phyloP scores from a whole-genome alignment of 2,113 vertebrate genomes.

The Sphyrna mokarran region DNA sequence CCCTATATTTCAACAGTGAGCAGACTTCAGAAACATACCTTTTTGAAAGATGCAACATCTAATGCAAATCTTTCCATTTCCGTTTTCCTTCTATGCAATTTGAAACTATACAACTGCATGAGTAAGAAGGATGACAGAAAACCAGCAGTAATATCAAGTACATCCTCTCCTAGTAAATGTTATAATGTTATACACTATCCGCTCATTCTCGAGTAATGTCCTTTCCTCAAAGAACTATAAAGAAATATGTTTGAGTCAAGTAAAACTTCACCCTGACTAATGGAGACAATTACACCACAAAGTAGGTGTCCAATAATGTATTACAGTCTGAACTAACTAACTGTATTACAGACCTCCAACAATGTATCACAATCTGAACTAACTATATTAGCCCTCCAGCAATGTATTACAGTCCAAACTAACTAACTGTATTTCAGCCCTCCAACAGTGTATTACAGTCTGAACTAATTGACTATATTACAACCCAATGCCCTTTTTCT shows the following conservation, averaged over 20 bases:
- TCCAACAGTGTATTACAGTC: neutral
- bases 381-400: no score
- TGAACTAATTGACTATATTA: neutral
- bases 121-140: neutral
- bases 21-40: neutral
- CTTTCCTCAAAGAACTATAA: neutral
- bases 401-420: no score
- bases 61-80: neutral
- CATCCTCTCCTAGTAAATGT: neutral
- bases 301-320: no score
- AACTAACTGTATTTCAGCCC: no score
- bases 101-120: neutral
- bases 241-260: neutral
- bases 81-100: neutral
- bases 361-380: no score
- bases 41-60: neutral
- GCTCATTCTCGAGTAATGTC: neutral
- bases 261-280: neutral
- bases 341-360: no score
- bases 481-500: neutral
- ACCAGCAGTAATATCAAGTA: neutral
- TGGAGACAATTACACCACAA: neutral
- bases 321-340: no score
- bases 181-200: neutral
- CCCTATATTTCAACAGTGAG: neutral